These are phyloP conservation scores for Urocitellus parryii DNA, from an alignment of 2,113 vertebrate species.

Conservation along the genomic window DNA sequence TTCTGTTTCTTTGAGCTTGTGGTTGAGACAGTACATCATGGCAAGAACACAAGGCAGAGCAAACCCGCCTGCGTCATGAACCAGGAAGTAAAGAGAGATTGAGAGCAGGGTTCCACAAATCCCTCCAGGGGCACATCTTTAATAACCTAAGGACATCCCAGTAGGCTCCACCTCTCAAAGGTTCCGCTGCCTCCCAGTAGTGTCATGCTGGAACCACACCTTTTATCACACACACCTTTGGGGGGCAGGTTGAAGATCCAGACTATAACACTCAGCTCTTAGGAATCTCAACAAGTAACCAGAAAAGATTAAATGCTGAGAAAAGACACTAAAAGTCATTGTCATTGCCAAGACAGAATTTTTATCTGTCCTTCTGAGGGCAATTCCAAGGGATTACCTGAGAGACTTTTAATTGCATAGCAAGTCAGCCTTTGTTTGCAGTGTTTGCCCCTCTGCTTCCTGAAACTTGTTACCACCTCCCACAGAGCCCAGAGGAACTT, in stretches of 20 bases:
- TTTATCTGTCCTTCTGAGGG: not conserved
- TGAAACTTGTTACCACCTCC: too few relatives aligned
- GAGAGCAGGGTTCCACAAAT: not conserved
- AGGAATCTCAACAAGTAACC: not conserved
- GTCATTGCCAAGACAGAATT: not conserved
- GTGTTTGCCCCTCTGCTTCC: not conserved
- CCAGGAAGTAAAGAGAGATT: not conserved
- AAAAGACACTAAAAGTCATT: not conserved
- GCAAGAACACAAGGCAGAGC: not conserved
- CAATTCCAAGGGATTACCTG: not conserved
- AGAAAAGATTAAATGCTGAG: not conserved
- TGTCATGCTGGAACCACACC: not conserved
- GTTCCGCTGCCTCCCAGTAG: too few relatives aligned
- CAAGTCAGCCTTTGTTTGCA: not conserved
- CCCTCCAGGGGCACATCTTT: not conserved
- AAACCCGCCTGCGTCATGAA: not conserved
- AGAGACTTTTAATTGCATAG: not conserved
- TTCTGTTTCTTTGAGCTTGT: not conserved
- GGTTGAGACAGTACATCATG: not conserved
- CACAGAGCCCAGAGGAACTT: too few relatives aligned
- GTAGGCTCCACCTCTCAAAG: too few relatives aligned
- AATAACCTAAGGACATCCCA: not conserved
- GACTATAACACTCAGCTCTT: not conserved
- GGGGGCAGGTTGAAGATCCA: not conserved
- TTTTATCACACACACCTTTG: not conserved